Base-by-base conservation (phyloP, 1,140 invertebrate genomes). In the Lordiphosa mommai region DNA sequence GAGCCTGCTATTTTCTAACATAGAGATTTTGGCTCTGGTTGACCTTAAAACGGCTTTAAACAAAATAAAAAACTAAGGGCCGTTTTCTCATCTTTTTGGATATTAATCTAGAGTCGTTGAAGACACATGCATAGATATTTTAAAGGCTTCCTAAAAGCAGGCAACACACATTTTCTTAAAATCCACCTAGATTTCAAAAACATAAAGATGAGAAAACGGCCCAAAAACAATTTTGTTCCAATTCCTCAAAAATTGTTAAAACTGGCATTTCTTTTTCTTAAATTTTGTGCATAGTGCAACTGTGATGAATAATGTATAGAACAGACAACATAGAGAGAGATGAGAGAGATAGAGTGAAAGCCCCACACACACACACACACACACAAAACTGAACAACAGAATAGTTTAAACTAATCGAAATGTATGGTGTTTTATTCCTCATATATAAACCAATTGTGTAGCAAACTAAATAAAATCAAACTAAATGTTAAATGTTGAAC, bases 341-440 rank as follows among this genome's bases (percentile, higher is more conserved):
- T 12, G 37, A 20, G 30, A 7, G 30, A 50, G 20, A 33, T 12
- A 12, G 12, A 53, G 32, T 52, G 20, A 47, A 37, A 64, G 77
- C 77, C 76, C 77, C 43, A 77, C 37, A 64, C 52, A 63, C 43
- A 65, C 40, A 48, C 53, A 67, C 67, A 44, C 32, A 59, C 14
- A 53, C 32, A 50, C 32, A 48, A 53, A 52, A 49, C 46, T 33
- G 59, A 73, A 53, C 51, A 72, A 36, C 59, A 71, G 61, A 51
- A 48, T 23, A 46, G 61, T 34, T 66, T 68, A 74, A 59, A 82
- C 60, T 84, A 84, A 77, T 72, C 67, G 12, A 77, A 80, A 58
- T 72, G 72, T 82, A 84, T 84, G 76, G 76, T 82, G 76, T 82
- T 76, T 82, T 84, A 82, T 82, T 82, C 77, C 77, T 82, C 65